These are phyloP conservation scores for Boleophthalmus pectinirostris DNA, from an alignment of 2,113 vertebrate species.

Conservation along the genomic window DNA sequence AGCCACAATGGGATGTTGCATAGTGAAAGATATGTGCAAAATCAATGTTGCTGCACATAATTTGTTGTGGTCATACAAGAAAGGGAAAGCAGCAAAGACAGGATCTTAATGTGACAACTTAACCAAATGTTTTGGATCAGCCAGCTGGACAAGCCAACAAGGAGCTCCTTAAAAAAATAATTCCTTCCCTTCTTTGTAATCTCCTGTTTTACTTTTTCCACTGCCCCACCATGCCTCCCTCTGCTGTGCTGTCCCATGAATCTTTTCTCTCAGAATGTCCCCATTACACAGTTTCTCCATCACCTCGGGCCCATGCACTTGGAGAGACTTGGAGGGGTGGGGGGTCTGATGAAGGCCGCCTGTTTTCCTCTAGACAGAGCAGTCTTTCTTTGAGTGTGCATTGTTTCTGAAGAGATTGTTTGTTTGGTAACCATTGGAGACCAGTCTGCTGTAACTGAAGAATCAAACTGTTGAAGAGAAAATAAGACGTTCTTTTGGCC, in stretches of 20 bases:
- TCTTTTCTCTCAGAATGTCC: slow-evolving; percentile 7
- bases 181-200: slow-evolving; percentile 9
- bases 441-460: slow-evolving; percentile 2
- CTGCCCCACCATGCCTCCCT: slow-evolving; percentile 2
- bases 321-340: neutral
- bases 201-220: slow-evolving; percentile 13
- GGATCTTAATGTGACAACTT: neutral
- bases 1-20: too few species aligned
- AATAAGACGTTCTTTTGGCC: neutral
- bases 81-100: too few species aligned
- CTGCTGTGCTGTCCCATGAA: slow-evolving; percentile 11
- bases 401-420: slow-evolving; percentile 9
- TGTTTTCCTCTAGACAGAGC: slow-evolving; percentile 3
- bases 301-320: neutral
- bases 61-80: too few species aligned
- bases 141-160: neutral
- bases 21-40: too few species aligned
- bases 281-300: slow-evolving; percentile 18
- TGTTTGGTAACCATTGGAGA: slow-evolving; percentile 11
- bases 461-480: neutral
- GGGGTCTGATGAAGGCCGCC: slow-evolving; percentile 11
- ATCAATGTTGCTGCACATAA: too few species aligned
- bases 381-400: slow-evolving; percentile 1
- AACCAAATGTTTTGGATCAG: neutral
- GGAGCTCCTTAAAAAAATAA: slow-evolving; percentile 7